Base-by-base conservation (phyloP, 2,888 invertebrate genomes). In the Sthenelais limicola region DNA sequence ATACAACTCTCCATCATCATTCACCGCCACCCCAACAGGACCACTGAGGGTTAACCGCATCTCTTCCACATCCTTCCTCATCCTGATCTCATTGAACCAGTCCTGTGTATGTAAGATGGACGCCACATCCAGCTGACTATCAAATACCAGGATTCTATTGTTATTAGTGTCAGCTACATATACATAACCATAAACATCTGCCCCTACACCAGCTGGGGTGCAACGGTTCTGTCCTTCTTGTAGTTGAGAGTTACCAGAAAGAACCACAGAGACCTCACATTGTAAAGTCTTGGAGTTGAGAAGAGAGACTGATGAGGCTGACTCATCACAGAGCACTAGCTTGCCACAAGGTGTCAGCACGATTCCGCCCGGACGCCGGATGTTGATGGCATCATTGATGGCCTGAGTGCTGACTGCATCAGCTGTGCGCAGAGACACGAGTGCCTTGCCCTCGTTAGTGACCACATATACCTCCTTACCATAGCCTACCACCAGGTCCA, bases 281-380 rank as follows among this genome's bases (percentile, higher is more conserved):
- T n/a, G n/a, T n/a, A n/a, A n/a, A n/a, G n/a, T n/a, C n/a, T n/a
- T n/a, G n/a, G n/a, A n/a, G n/a, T n/a, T n/a, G n/a, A n/a, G n/a
- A n/a, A n/a, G n/a, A n/a, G n/a, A n/a, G n/a, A n/a, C n/a, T n/a
- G n/a, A n/a, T n/a, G n/a, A n/a, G n/a, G n/a, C n/a, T n/a, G n/a
- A 32, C 62, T 62, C 62, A 21, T 62, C 62, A 21, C 62, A 62
- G 35, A 62, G 5, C n/a, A 62, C 26, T 7, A 62, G 3, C 9
- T 15, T 62, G 38, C 62, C 62, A 38, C 38, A 26, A 38, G 62
- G 15, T 35, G 62, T 35, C 38, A 35, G 38, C 38, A 38, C 62
- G 38, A 62, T 62, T 35, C 62, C 21, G 38, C 62, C 62, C 15
- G 62, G 62, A n/a, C 62, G 62, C 38, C 38, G 62, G 26, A 38